Evolutionary conservation across 2,113 vertebrate genomes (phyloP), one percentile per base, ranked within the genome.

Genomic region (Pantherophis guttatus): DNA sequence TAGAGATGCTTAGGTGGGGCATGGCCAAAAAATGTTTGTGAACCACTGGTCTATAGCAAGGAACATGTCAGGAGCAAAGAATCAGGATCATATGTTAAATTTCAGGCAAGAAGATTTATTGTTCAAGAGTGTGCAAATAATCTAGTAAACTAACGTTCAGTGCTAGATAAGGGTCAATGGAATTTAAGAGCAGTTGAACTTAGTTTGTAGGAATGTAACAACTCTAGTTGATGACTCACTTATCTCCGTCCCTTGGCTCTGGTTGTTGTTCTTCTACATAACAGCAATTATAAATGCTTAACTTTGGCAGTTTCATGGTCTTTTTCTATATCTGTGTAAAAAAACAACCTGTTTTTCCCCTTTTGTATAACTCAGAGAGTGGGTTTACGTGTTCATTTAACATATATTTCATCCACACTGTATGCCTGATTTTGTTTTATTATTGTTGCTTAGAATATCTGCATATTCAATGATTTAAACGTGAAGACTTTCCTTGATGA

Each of bases 401-500:
- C 50, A 9, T 19, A 26, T 24, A 50, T 19, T 15, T 92, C 90
- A 93, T 55, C 44, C 93, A 95, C 53, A 4, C 88, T 87, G 90
- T 93, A 88, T 57, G 94, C 95, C 91, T 96, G 89, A 93, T 89
- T 95, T 62, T 59, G 57, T 59, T 65, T 75, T 75, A 75, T 75
- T 75, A 39, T 17, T 33, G 12, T 75, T 75, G n/a, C 50, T 88
- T 90, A 59, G 91, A 70, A 94, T 90, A 90, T 94, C 90, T 88
- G 91, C 39, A 89, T 97, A 92, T 90, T 96, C 93, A 90, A 52
- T 96, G 93, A 95, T 94, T 92, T 95, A 91, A 55, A 91, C 92
- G 96, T 94, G 89, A 75, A 94, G 93, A 96, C 54, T 90, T 48
- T 39, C 88, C 70, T 91, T 96, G 96, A 92, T 94, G 91, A n/a